Percentiles rank a stretch among this genome's conserved stretches.
Evolutionary conservation across 2,797 vertebrate genomes (phyloP).

Genomic region (Tolypeutes matacus): DNA sequence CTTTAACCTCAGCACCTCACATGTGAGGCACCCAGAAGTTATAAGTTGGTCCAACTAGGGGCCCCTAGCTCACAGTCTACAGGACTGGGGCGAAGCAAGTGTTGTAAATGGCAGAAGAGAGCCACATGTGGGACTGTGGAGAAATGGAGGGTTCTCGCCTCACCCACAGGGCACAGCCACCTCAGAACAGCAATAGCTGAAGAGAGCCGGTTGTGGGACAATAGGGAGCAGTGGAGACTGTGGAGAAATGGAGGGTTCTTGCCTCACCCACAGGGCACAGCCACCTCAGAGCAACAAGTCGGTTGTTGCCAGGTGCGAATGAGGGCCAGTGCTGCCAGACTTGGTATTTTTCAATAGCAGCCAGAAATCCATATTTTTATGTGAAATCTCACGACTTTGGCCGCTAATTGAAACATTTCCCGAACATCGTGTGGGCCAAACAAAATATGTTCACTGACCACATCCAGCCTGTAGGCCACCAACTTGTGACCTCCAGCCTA

Average conservation of each 20-base stretch:
- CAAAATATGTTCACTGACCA: neutral
- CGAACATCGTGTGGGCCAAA: constrained; percentile 27
- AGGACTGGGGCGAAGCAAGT: neutral
- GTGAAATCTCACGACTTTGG: constrained; percentile 58
- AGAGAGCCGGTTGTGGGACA: neutral
- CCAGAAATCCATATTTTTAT: constrained; percentile 65
- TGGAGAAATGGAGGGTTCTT: neutral
- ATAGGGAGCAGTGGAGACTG: neutral
- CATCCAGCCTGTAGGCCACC: neutral
- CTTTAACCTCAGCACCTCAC: neutral
- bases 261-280: neutral
- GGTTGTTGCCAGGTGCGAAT: neutral
- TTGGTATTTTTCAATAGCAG: constrained; percentile 49
- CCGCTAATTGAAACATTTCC: constrained; percentile 72
- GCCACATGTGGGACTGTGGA: too few species aligned
- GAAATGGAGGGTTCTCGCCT: neutral
- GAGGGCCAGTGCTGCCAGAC: neutral
- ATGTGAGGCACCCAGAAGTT: neutral
- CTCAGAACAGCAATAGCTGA: neutral
- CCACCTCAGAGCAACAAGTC: neutral
- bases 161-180: neutral
- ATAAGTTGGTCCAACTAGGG: neutral
- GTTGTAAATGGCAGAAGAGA: neutral
- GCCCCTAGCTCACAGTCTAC: neutral
- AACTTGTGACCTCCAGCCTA: neutral